Percentiles rank a stretch among this genome's conserved stretches.
phyloP scores from a whole-genome alignment of 2,888 invertebrate genomes.

The Orthonevra nobilis region DNA sequence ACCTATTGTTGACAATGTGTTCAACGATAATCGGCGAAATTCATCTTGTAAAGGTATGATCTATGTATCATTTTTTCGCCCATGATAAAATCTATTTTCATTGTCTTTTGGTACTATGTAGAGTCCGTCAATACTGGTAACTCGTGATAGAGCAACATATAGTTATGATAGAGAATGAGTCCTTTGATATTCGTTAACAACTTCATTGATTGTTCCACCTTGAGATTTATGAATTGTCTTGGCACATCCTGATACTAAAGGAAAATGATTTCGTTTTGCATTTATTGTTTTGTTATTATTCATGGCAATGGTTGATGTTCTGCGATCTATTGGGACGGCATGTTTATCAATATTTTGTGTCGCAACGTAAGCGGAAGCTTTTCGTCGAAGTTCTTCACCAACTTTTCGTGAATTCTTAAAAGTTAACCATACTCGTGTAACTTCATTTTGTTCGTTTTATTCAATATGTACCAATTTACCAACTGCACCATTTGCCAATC shows the following conservation, averaged over 20 bases:
- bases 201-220: slow-evolving; percentile 71
- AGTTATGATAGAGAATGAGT: slow-evolving; percentile 60
- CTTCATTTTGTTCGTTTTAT: slow-evolving; percentile 36
- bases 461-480: slow-evolving; percentile 73
- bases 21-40: slow-evolving; percentile 6
- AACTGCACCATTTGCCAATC: slow-evolving; percentile 74
- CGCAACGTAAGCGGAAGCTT: slow-evolving; percentile 40
- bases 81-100: slow-evolving; percentile 52
- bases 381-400: slow-evolving; percentile 53
- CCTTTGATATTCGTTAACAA: slow-evolving; percentile 71
- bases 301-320: slow-evolving; percentile 10
- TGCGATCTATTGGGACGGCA: slow-evolving; percentile 8
- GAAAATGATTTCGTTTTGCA: slow-evolving; percentile 70
- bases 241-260: slow-evolving; percentile 70
- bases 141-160: slow-evolving; percentile 72
- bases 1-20: slow-evolving; percentile 9
- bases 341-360: slow-evolving; percentile 20
- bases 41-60: slow-evolving; percentile 18
- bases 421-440: slow-evolving; percentile 44
- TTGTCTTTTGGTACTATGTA: slow-evolving; percentile 47
- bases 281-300: slow-evolving; percentile 15
- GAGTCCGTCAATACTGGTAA: slow-evolving; percentile 68
- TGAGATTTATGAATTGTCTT: slow-evolving; percentile 74
- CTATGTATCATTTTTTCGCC: slow-evolving; percentile 16
- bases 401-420: slow-evolving; percentile 35